phyloP scores from a whole-genome alignment of 2,888 invertebrate genomes.

The Cremastinae sp. region DNA sequence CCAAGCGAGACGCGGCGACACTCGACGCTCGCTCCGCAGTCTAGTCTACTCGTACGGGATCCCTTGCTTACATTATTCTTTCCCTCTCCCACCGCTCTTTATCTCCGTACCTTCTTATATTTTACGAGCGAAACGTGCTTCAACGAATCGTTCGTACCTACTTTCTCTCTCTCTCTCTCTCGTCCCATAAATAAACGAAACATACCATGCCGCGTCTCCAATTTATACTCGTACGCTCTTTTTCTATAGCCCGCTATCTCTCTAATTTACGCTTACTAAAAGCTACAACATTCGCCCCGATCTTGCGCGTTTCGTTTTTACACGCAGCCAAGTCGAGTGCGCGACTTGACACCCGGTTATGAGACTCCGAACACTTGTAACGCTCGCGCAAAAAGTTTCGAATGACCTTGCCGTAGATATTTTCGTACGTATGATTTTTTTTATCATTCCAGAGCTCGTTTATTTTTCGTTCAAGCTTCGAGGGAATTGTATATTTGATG shows the following conservation, averaged over 20 bases:
- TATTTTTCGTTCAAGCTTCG: no score
- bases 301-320: neutral
- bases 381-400: no score
- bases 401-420: no score
- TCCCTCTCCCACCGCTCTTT: slow-evolving; percentile 8
- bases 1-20: slow-evolving; percentile 46
- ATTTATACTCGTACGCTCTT: slow-evolving; percentile 7
- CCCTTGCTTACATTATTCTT: slow-evolving; percentile 1
- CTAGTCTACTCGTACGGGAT: slow-evolving; percentile 16
- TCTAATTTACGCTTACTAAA: neutral
- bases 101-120: slow-evolving; percentile 10
- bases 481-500: no score
- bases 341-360: no score
- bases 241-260: neutral
- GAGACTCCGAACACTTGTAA: neutral
- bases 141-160: slow-evolving; percentile 21
- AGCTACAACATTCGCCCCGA: neutral
- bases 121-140: slow-evolving; percentile 54
- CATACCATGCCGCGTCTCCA: slow-evolving; percentile 4
- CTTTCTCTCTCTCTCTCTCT: no score
- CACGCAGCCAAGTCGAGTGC: no score
- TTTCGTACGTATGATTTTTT: no score
- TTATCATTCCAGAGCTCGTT: no score
- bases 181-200: slow-evolving; percentile 33
- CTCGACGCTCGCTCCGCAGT: slow-evolving; percentile 28